Evolutionary conservation across 1,140 invertebrate genomes (phyloP).

Genomic region (Polypedilum pembai): DNA sequence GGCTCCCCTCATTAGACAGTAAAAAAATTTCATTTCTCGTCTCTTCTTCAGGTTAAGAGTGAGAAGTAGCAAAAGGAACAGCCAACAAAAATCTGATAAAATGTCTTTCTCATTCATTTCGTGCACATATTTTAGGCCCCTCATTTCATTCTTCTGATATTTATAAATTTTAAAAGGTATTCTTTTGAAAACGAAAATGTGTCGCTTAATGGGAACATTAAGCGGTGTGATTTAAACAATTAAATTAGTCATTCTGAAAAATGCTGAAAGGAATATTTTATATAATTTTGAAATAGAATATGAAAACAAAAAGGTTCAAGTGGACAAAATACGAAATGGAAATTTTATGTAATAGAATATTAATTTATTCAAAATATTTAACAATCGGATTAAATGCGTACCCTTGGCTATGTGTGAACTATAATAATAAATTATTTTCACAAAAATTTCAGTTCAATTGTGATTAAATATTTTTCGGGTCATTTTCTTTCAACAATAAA

Average conservation of each 20-base stretch:
- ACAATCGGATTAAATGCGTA: conserved; percentile 11
- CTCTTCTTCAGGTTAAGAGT: no score
- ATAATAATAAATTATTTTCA: background rate
- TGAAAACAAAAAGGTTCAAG: background rate
- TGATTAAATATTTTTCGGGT: conserved; percentile 4
- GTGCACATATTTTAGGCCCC: conserved; percentile 3
- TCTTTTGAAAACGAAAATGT: background rate
- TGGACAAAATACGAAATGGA: background rate
- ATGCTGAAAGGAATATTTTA: background rate
- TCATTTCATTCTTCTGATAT: background rate
- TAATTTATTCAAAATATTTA: conserved; percentile 20
- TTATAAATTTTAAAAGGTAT: background rate
- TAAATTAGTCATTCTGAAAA: conserved; percentile 8
- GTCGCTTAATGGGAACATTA: conserved; percentile 8
- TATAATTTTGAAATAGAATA: background rate
- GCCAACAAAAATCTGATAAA: background rate
- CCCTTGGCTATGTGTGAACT: background rate
- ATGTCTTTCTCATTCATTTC: background rate
- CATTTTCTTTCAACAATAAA: conserved; percentile 22
- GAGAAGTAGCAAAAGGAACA: background rate
- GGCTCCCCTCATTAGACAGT: background rate
- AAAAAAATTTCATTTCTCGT: no score
- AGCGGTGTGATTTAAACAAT: conserved; percentile 17
- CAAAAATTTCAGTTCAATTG: no score
- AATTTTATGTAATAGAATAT: conserved; percentile 11